Evolutionary conservation across 37 sponge, comb jelly and placozoan species (phyloP), one percentile per base, ranked within the genome.

Genomic region (Bolinopsis microptera): DNA sequence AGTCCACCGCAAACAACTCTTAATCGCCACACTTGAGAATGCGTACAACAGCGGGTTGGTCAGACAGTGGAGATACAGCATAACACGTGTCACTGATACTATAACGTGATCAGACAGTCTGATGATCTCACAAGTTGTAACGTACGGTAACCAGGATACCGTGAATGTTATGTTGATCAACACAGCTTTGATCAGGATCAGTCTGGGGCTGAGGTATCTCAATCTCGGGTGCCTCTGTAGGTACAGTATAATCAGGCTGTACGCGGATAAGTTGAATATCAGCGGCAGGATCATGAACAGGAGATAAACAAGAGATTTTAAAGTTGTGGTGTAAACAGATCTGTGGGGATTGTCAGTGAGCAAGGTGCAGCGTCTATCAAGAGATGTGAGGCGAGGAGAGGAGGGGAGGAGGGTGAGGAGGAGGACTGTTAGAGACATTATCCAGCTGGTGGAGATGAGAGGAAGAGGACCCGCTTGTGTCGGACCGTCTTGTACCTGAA

Each of bases 41-140:
- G 31, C 26, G 26, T 72, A 72, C 31, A 72, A n/a, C 31, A 72
- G 31, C 3, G 75, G 75, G 31, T 72, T 28, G 18, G 75, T 72
- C 75, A 72, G 75, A 72, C 75, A 72, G 75, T 72, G 26, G 5
- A 72, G 75, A 72, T 72, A 72, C 31, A 72, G 75, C 31, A 72
- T n/a, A 72, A 5, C 75, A 72, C 26, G 26, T n/a, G 31, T 23
- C 31, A 72, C 31, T 30, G 31, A 3, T 21, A 72, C 5, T 5
- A 72, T 72, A 8, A 30, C 75, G 5, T 28, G 26, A 21, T 72
- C 31, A 23, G 75, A 23, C 31, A 28, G 75, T 8, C 3, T 72
- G 31, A 30, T 72, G 31, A 30, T 3, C 3, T 72, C 31, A 28
- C 5, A 21, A 28, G 31, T 30, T n/a, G 75, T 72, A 23, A 5